A percentile compares a stretch with the other conserved stretches of the same genome.
These are phyloP conservation scores for Cotesia chilonis DNA, from an alignment of 1,140 invertebrate species.

Conservation along the genomic window DNA sequence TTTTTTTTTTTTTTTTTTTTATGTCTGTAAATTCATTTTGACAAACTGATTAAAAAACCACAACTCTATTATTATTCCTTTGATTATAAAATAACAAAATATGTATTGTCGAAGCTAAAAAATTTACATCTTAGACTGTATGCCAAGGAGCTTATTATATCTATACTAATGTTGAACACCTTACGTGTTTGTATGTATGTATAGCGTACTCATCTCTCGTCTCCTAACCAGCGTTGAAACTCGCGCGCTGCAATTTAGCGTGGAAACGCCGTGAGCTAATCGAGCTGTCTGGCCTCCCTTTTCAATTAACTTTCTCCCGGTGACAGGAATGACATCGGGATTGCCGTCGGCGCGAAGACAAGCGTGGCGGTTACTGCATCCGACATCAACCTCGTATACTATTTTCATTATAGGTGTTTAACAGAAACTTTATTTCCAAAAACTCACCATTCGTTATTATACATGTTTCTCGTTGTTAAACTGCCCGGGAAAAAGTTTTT, in stretches of 20 bases:
- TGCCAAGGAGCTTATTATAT: too few species aligned
- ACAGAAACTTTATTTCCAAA: slow-evolving; percentile 2
- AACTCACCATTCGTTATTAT: background rate
- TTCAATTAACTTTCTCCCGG: slow-evolving; percentile 38
- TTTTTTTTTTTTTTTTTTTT: too few species aligned
- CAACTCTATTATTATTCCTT: too few species aligned
- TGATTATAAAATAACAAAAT: too few species aligned
- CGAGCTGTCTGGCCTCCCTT: slow-evolving; percentile 36
- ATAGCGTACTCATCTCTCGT: background rate
- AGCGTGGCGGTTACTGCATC: slow-evolving; percentile 30
- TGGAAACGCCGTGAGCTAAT: slow-evolving; percentile 35
- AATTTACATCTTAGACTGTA: too few species aligned
- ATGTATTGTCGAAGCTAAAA: too few species aligned
- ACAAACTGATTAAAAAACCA: too few species aligned
- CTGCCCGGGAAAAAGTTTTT: too few species aligned
- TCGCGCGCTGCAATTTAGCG: slow-evolving; percentile 33
- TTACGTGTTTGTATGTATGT: too few species aligned
- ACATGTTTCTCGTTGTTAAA: background rate
- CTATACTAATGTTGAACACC: too few species aligned
- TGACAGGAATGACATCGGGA: slow-evolving; percentile 26
- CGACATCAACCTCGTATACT: slow-evolving; percentile 25
- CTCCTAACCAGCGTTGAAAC: slow-evolving; percentile 1
- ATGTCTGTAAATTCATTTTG: too few species aligned
- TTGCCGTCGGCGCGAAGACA: slow-evolving; percentile 21
- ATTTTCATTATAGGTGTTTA: slow-evolving; percentile 27